Evolutionary conservation across 92 coral and sea anemone species (phyloP).

Genomic region (Phenganax subtilis): DNA sequence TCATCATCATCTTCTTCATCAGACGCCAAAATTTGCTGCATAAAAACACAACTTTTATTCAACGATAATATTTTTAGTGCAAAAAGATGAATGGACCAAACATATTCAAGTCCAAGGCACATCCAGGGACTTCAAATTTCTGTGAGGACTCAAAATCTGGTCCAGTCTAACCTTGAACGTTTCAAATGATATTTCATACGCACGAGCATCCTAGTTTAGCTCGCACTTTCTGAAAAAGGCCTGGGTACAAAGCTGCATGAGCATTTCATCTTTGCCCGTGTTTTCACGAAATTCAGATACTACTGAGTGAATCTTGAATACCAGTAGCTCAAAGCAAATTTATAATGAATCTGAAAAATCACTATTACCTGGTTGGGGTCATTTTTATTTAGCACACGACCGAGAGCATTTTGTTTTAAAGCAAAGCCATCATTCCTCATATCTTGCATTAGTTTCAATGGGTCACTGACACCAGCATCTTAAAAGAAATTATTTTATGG

Average conservation of each 20-base stretch:
- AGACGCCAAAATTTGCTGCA: conserved; percentile 83
- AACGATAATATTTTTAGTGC: background rate
- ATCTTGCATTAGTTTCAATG: conserved; percentile 81
- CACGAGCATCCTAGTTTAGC: too few relatives aligned
- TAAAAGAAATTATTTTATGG: background rate
- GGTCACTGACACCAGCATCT: conserved; percentile 75
- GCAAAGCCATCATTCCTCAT: conserved; percentile 92
- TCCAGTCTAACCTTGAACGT: too few relatives aligned
- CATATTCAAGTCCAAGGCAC: too few relatives aligned
- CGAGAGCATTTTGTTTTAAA: conserved; percentile 78
- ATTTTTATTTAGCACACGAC: conserved; percentile 70
- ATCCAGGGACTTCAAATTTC: too few relatives aligned
- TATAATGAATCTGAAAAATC: background rate
- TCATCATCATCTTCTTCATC: conserved; percentile 72
- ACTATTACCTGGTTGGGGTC: conserved; percentile 84
- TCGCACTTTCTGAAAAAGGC: too few relatives aligned
- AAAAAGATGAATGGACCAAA: too few relatives aligned
- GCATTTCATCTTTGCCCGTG: too few relatives aligned
- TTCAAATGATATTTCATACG: too few relatives aligned
- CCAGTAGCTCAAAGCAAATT: background rate
- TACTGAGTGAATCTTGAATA: background rate
- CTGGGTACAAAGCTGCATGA: too few relatives aligned
- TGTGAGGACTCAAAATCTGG: too few relatives aligned
- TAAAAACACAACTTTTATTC: background rate
- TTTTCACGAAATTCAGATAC: too few relatives aligned